Base-by-base conservation (phyloP, 2,888 invertebrate genomes). In the Crematogaster levior region DNA sequence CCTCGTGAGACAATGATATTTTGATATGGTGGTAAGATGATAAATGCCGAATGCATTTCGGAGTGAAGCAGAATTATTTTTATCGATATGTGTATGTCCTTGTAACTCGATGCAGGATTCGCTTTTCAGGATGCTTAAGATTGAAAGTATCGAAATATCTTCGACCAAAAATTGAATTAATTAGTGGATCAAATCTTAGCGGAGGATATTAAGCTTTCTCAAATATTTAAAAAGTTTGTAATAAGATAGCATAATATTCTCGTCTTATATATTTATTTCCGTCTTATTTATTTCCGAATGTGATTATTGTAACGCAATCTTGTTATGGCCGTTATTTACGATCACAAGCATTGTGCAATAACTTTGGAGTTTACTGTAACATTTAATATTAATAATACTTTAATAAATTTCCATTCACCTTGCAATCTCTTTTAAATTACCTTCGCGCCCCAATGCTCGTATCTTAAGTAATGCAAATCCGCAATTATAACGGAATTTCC, bases 371-470 rank as follows among this genome's bases (percentile, higher is more conserved):
- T 60, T 58, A 40, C 9, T 24, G 18, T 46, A 27, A 9, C 4
- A 18, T 73, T 58, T 43, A 60, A 46, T 61, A 72, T 43, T 18
- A 48, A 72, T 56, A 27, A 72, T 43, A 56, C 24, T 53, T 27
- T 18, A 72, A 70, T 53, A 53, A 70, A 70, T 70, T 56, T 70
- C 10, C 37, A 70, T 40, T 40, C 12, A 18, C 48, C 9, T 61
- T 61, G 46, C n/a, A 37, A 37, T 48, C 46, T 46, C 18, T 60
- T 60, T 61, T 4, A 24, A 74, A 74, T 74, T 74, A 74, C 12
- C 24, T 24, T 24, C 15, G 30, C 37, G 21, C 21, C 15, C n/a
- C 37, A 3, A 18, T 51, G 27, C 9, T 73, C 21, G 34, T 46
- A 21, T 48, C 10, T 60, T 24, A 24, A 60, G 46, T 27, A 37